Evolutionary conservation across 2,797 vertebrate species (phyloP).

Genomic region (Syncerus caffer): DNA sequence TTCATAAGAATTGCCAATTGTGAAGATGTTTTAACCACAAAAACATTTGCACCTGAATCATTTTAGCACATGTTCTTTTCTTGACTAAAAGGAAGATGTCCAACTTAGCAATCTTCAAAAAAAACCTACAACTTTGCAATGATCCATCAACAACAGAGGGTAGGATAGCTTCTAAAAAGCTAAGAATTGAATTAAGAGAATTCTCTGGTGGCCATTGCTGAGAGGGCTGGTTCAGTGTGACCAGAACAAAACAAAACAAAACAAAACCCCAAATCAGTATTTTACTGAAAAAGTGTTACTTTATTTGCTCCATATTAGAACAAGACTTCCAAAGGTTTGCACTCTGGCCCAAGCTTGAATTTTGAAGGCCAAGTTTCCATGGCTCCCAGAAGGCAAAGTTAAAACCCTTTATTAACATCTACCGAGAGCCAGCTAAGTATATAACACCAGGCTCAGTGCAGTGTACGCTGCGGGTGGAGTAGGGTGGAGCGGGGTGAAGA

Average conservation of each 20-base stretch:
- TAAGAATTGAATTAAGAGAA: conserved; percentile 3
- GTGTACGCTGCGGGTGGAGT: not conserved
- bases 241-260: not conserved
- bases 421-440: not conserved
- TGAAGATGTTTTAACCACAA: not conserved
- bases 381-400: not conserved
- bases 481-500: not conserved
- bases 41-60: not conserved
- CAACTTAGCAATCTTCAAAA: not conserved
- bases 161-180: not conserved
- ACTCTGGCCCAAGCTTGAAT: not conserved
- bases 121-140: not conserved
- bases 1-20: not conserved
- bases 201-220: not conserved
- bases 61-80: not conserved
- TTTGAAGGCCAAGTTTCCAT: conserved; percentile 41
- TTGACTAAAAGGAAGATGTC: not conserved
- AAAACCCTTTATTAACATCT: not conserved
- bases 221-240: not conserved
- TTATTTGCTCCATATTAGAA: not conserved
- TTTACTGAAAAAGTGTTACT: not conserved
- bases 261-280: not conserved
- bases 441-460: not conserved
- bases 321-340: conserved; percentile 30
- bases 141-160: not conserved